Evolutionary conservation across 2,797 vertebrate genomes (phyloP), one percentile per base, ranked within the genome.

Genomic region (Paratrypauchen microcephalus): DNA sequence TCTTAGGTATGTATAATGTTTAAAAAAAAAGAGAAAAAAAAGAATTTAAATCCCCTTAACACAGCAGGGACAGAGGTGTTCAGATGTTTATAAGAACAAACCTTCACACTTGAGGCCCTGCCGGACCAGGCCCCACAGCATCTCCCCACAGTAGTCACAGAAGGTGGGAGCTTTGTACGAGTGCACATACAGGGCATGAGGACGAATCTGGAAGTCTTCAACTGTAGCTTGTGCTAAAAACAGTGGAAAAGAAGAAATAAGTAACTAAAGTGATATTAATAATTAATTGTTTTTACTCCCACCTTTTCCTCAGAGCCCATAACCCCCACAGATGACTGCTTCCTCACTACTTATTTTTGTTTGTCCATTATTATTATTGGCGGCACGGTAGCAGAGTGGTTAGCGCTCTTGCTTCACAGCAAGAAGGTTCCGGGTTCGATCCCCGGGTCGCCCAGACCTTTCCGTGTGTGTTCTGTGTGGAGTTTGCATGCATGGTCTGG

Each of bases 21-120:
- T n/a, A n/a, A n/a, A n/a, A n/a, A n/a, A n/a, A 15, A 6, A 2
- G 16, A 26, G 7, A 57, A 28, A 15, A 26, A 26, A 16, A 28
- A 11, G 23, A 9, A 57, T 57, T 28, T 15, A 57, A 57, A 57
- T 57, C 6, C 23, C 2, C 55, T 26, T n/a, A 13, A 8, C 45
- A 45, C 15, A n/a, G 16, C 12, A 47, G 9, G 36, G 28, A 61
- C 63, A 68, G 50, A 6, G 23, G 9, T 12, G 23, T 12, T 54
- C 48, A 66, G 11, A n/a, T 47, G 0, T 62, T 3, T 5, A 15
- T 48, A 19, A 72, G 23, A 50, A 47, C 78, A 86, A 83, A 98
- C 97, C 97, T 97, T 98, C 97, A 91, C 97, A 99, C 94, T 99
- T 99, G 79, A 99, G 94, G 60, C 97, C 97, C 83, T 99, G 97